Conservation (phyloP, 2,113 vertebrate species). For the Hippocampus mohnikei region DNA sequence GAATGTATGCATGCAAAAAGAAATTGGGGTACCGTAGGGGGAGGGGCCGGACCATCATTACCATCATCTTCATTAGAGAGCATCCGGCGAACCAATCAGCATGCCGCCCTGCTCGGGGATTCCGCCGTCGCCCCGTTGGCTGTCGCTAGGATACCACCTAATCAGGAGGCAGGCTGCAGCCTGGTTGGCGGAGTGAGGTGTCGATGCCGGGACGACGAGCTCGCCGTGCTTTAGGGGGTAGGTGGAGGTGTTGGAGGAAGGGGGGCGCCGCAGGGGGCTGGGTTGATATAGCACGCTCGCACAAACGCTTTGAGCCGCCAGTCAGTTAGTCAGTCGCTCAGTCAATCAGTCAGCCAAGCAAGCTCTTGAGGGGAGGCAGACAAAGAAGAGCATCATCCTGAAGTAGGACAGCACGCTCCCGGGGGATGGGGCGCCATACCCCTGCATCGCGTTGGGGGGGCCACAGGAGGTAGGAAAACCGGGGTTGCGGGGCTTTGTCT, state of each 20-base stretch:
- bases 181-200: slow-evolving; percentile 63
- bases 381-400: slow-evolving; percentile 73
- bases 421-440: slow-evolving; percentile 78
- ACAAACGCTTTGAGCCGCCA: slow-evolving; percentile 20
- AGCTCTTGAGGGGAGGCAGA: slow-evolving; percentile 46
- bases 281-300: slow-evolving; percentile 50
- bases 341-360: slow-evolving; percentile 43
- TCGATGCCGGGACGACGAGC: slow-evolving; percentile 59
- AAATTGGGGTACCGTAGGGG: slow-evolving; percentile 45
- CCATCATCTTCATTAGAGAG: slow-evolving; percentile 75
- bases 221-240: slow-evolving; percentile 59
- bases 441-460: slow-evolving; percentile 73
- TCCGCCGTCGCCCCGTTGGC: slow-evolving; percentile 70
- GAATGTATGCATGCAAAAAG: slow-evolving; percentile 16
- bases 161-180: slow-evolving; percentile 70
- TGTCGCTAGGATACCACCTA: slow-evolving; percentile 79
- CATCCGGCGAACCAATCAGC: slow-evolving; percentile 64
- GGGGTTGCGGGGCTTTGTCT: slow-evolving; percentile 71
- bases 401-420: slow-evolving; percentile 65
- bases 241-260: slow-evolving; percentile 44
- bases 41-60: slow-evolving; percentile 64
- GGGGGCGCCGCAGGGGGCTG: slow-evolving; percentile 7
- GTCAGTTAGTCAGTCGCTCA: slow-evolving; percentile 49
- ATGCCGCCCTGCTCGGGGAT: slow-evolving; percentile 51
- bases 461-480: slow-evolving; percentile 71